phyloP scores from a whole-genome alignment of 2,113 vertebrate species.

The Mixornis gularis region DNA sequence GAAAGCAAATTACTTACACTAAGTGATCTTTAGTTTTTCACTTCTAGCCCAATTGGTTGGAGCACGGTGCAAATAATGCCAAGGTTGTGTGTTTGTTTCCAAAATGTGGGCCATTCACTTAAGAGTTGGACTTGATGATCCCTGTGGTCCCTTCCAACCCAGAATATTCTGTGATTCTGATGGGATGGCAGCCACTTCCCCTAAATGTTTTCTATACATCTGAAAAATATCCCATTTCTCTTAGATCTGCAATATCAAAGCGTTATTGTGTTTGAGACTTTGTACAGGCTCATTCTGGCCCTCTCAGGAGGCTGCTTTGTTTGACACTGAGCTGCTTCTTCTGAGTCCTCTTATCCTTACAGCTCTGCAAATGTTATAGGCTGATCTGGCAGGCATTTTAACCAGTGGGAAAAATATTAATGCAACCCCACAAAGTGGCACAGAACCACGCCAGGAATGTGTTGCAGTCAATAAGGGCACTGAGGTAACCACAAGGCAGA shows the following conservation, averaged over 20 bases:
- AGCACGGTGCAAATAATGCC: neutral
- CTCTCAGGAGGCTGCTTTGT: neutral
- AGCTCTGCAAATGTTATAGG: neutral
- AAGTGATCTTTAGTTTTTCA: neutral
- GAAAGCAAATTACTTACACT: neutral
- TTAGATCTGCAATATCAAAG: neutral
- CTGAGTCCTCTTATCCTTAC: neutral
- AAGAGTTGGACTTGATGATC: neutral
- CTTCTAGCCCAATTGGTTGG: neutral
- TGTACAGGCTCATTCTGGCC: neutral
- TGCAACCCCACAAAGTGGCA: neutral
- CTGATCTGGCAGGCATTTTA: neutral
- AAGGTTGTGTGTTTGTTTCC: neutral
- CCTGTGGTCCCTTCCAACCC: neutral
- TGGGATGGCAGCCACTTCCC: neutral
- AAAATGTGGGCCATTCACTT: neutral
- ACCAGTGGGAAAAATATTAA: neutral
- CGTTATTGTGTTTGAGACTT: neutral
- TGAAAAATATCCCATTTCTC: neutral
- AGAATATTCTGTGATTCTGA: neutral
- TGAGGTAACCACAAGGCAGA: neutral
- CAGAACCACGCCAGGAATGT: neutral
- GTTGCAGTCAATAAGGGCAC: neutral
- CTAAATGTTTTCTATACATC: neutral
- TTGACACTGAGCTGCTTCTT: neutral